These are phyloP conservation scores for Xylota sylvarum DNA, from an alignment of 2,888 invertebrate genomes.

Conservation along the genomic window DNA sequence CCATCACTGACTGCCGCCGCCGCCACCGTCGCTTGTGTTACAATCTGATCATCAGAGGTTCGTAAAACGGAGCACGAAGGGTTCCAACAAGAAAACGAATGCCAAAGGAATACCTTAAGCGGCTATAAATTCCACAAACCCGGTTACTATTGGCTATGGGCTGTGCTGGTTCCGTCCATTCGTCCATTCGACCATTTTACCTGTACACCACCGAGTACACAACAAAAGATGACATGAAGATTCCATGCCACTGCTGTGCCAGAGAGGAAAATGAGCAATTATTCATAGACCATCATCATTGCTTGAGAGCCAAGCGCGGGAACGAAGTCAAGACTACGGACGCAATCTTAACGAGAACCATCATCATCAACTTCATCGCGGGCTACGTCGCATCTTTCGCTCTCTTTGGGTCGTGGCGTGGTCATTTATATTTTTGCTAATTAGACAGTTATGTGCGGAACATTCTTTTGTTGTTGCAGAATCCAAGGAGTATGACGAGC, in stretches of 20 bases:
- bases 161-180: slow-evolving; percentile 55
- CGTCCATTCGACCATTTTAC: neutral
- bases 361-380: slow-evolving; percentile 72
- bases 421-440: slow-evolving; percentile 77
- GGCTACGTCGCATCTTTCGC: slow-evolving; percentile 11
- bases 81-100: slow-evolving; percentile 52
- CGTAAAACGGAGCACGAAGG: slow-evolving; percentile 71
- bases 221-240: slow-evolving; percentile 75
- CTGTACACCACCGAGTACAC: slow-evolving; percentile 34
- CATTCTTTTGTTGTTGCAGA: slow-evolving; percentile 69
- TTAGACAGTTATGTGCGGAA: slow-evolving; percentile 77
- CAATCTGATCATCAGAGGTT: slow-evolving; percentile 71
- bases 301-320: neutral
- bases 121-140: slow-evolving; percentile 76
- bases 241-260: slow-evolving; percentile 65
- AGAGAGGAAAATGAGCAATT: slow-evolving; percentile 69
- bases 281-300: slow-evolving; percentile 75
- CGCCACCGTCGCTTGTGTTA: slow-evolving; percentile 56
- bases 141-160: slow-evolving; percentile 74
- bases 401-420: slow-evolving; percentile 74
- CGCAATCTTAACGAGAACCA: slow-evolving; percentile 75
- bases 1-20: slow-evolving; percentile 49
- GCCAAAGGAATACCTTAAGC: slow-evolving; percentile 72
- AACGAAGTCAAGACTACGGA: slow-evolving; percentile 8
- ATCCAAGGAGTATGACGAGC: slow-evolving; percentile 1